Conservation (phyloP, 2,888 invertebrate genomes). For the Nysson spinosus region DNA sequence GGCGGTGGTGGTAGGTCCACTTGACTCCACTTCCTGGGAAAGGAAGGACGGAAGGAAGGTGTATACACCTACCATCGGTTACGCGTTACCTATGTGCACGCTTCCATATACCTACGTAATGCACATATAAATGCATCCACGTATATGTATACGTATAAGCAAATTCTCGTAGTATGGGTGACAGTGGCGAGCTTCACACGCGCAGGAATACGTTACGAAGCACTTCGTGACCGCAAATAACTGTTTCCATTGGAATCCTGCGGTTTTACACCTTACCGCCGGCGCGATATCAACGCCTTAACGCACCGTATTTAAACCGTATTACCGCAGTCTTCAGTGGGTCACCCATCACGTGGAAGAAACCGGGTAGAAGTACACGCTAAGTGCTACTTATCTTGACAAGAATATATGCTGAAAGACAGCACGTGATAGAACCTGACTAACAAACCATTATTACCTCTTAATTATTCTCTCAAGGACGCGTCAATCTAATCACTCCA, state of each 20-base stretch:
- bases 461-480: too few relatives aligned
- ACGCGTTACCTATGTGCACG: conserved; percentile 35
- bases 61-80: conserved; percentile 57
- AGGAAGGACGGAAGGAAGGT: conserved; percentile 67
- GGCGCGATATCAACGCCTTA: conserved; percentile 66
- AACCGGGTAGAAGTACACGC: too few relatives aligned
- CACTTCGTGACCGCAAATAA: conserved; percentile 71
- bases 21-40: conserved; percentile 72
- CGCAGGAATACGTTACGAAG: conserved; percentile 50
- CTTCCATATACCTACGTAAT: background rate
- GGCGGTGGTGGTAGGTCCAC: conserved; percentile 70
- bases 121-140: background rate
- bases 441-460: too few relatives aligned
- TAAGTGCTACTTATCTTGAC: too few relatives aligned
- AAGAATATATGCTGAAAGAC: too few relatives aligned
- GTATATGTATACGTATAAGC: background rate
- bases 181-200: conserved; percentile 25
- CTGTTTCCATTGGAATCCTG: conserved; percentile 72
- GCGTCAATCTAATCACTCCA: too few relatives aligned
- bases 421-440: too few relatives aligned
- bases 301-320: conserved; percentile 55
- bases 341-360: too few relatives aligned
- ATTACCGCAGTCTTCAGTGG: conserved; percentile 48
- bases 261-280: conserved; percentile 68
- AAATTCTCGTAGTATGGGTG: background rate